Evolutionary conservation across 2,113 vertebrate genomes (phyloP).

Genomic region (Nibea albiflora): DNA sequence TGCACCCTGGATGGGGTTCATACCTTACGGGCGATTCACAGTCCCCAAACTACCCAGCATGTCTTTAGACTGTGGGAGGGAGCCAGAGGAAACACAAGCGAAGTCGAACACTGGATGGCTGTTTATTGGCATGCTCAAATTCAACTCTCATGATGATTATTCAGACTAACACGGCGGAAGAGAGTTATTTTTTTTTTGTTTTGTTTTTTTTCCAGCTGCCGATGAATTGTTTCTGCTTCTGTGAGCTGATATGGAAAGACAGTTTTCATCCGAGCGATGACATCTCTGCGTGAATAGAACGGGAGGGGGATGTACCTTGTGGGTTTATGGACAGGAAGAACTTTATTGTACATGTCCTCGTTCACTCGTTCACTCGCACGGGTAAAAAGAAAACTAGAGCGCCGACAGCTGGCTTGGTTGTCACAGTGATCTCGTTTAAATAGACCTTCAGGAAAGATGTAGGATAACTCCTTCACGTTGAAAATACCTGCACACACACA

Average conservation of each 20-base stretch:
- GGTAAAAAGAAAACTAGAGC: conserved; percentile 9
- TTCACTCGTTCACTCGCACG: background rate
- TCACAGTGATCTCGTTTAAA: conserved; percentile 25
- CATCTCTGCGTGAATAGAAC: background rate
- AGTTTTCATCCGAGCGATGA: background rate
- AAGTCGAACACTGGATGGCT: too few species aligned
- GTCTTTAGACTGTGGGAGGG: too few species aligned
- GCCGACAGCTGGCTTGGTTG: conserved; percentile 20
- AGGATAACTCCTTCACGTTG: background rate
- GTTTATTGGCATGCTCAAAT: too few species aligned
- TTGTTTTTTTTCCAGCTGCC: background rate
- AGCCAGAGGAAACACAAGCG: too few species aligned
- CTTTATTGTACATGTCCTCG: background rate
- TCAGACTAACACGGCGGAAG: background rate
- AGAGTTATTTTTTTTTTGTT: background rate
- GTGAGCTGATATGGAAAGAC: background rate
- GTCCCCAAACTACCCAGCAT: too few species aligned
- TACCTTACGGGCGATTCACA: too few species aligned
- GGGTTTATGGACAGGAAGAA: background rate
- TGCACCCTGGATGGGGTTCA: too few species aligned
- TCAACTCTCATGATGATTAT: background rate
- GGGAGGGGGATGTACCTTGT: background rate
- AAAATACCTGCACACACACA: background rate
- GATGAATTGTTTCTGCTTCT: background rate
- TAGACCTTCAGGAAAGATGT: conserved; percentile 8